Evolutionary conservation across 2,113 vertebrate species (phyloP).

Genomic region (Gallinago media): DNA sequence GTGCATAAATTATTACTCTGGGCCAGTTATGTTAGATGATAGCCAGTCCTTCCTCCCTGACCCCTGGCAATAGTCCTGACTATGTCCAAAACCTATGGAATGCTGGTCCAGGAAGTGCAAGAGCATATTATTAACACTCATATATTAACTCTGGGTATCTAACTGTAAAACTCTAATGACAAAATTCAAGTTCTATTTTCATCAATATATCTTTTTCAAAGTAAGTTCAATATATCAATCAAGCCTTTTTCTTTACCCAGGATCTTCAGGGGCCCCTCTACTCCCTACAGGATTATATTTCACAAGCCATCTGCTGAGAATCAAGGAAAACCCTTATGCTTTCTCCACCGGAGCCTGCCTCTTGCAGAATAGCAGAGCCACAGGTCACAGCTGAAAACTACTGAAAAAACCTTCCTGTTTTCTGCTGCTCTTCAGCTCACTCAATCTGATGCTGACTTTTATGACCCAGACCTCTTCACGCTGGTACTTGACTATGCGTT

Average conservation of each 20-base stretch:
- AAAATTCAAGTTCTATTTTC: neutral
- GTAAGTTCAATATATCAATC: neutral
- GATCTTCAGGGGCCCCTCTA: neutral
- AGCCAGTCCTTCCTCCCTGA: neutral
- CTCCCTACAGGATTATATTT: constrained; percentile 4
- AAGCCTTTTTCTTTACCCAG: neutral
- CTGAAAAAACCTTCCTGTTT: neutral
- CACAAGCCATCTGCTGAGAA: constrained; percentile 21
- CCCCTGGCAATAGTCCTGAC: neutral
- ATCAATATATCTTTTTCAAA: neutral
- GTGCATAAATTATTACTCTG: neutral
- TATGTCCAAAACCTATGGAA: neutral
- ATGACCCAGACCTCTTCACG: neutral
- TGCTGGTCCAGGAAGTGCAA: neutral
- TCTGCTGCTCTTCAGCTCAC: neutral
- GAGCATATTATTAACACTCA: neutral
- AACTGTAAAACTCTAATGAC: neutral
- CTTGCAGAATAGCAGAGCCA: neutral
- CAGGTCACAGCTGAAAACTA: neutral
- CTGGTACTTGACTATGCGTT: neutral
- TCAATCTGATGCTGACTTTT: neutral
- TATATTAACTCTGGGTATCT: neutral
- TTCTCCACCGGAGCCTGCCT: neutral
- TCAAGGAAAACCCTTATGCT: neutral
- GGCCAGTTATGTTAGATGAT: neutral